Percentiles rank a stretch among this genome's conserved stretches.
Conservation (phyloP, 2,113 vertebrate species). For the Alligator sinensis region DNA sequence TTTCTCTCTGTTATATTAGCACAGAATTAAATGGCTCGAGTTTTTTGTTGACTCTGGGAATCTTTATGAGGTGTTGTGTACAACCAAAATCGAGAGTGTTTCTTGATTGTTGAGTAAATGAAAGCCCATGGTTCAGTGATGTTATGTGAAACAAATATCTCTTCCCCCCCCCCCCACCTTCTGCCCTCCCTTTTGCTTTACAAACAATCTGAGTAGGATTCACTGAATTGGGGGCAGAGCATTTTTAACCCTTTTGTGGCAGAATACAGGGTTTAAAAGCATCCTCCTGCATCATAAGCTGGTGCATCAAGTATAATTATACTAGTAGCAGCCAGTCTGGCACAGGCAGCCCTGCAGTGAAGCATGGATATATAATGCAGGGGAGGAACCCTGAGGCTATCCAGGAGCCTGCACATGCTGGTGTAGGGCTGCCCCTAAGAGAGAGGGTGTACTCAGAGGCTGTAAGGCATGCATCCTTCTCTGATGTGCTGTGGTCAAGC, state of each 20-base stretch:
- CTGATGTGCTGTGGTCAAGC: background rate
- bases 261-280: background rate
- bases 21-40: background rate
- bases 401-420: background rate
- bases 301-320: background rate
- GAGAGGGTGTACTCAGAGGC: too few species aligned
- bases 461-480: background rate
- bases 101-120: constrained; percentile 19
- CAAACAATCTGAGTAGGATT: background rate
- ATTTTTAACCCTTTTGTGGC: background rate
- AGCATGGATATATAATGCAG: background rate
- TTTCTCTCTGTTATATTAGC: background rate
- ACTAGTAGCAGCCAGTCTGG: background rate
- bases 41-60: background rate
- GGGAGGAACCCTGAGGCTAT: too few species aligned
- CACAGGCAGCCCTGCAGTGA: background rate
- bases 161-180: background rate
- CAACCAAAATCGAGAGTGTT: background rate
- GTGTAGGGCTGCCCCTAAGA: too few species aligned
- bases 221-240: background rate
- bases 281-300: too few species aligned
- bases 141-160: background rate
- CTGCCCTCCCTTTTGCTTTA: fast-evolving
- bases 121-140: background rate
- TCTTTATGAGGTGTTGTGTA: constrained; percentile 2